A percentile compares a stretch with the other conserved stretches of the same genome.
Conservation (phyloP, 1,140 invertebrate species). For the Antheraea pernyi region DNA sequence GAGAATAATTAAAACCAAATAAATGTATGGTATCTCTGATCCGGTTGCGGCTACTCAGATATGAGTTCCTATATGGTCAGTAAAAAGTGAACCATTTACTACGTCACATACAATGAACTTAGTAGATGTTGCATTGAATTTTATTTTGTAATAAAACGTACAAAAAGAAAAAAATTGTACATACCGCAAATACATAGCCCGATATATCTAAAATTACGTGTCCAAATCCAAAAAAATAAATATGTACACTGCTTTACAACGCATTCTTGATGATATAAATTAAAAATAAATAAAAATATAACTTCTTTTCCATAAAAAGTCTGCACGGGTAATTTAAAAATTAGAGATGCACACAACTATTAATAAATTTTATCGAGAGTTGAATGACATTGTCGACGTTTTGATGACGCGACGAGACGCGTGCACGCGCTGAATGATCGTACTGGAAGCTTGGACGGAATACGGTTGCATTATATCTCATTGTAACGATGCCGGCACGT, state of each 20-base stretch:
- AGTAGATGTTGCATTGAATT: too few relatives aligned
- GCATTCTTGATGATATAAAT: conserved; percentile 1
- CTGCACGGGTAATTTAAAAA: background rate
- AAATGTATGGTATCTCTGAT: too few relatives aligned
- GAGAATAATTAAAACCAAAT: too few relatives aligned
- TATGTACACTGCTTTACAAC: background rate
- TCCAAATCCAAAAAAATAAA: background rate
- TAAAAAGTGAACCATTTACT: too few relatives aligned
- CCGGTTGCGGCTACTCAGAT: too few relatives aligned
- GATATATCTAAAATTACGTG: background rate
- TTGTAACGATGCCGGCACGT: background rate
- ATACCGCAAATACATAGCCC: background rate
- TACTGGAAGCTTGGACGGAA: conserved; percentile 39
- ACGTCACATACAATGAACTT: too few relatives aligned
- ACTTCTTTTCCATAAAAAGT: background rate
- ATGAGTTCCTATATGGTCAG: too few relatives aligned
- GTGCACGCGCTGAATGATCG: conserved; percentile 26
- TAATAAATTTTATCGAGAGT: conserved; percentile 32
- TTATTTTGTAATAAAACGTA: background rate
- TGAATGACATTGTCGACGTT: conserved; percentile 23
- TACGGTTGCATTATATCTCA: conserved; percentile 49
- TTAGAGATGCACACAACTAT: conserved; percentile 7
- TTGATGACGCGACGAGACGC: conserved; percentile 5
- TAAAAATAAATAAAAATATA: conserved; percentile 2
- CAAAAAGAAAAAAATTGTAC: background rate